phyloP scores from a whole-genome alignment of 2,113 vertebrate genomes.

The Tympanuchus pallidicinctus region DNA sequence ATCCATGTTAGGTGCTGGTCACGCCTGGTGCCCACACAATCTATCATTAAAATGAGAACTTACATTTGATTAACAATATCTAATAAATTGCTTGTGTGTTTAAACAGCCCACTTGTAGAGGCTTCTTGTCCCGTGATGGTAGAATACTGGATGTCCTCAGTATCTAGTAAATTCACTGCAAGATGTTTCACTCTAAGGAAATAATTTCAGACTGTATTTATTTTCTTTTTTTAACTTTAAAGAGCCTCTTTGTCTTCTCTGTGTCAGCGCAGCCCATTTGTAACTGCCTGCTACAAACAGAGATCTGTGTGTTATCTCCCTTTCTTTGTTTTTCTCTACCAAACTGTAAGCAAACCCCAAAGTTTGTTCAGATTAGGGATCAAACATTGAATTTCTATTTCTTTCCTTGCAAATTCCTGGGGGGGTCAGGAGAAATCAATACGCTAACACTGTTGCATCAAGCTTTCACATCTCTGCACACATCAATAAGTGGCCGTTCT shows the following conservation, averaged over 20 bases:
- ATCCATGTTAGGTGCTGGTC: background rate
- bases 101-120: background rate
- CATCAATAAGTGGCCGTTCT: conserved; percentile 25
- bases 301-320: conserved; percentile 38
- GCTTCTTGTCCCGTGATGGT: background rate
- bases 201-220: conserved; percentile 41
- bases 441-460: conserved; percentile 14
- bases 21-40: background rate
- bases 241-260: conserved; percentile 10
- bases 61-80: conserved; percentile 25
- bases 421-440: background rate
- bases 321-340: conserved; percentile 43
- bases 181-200: background rate
- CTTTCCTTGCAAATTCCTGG: conserved; percentile 1
- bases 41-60: background rate
- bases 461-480: conserved; percentile 43
- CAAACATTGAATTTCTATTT: conserved; percentile 57
- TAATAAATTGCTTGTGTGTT: conserved; percentile 22
- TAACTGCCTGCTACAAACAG: background rate
- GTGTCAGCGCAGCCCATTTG: conserved; percentile 31
- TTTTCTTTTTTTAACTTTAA: conserved; percentile 55
- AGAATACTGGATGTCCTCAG: background rate
- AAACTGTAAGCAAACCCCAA: conserved; percentile 40
- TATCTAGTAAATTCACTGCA: background rate
- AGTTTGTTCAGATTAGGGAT: conserved; percentile 57